These are phyloP conservation scores for Ypsolopha sequella DNA, from an alignment of 2,888 invertebrate genomes.

Conservation along the genomic window DNA sequence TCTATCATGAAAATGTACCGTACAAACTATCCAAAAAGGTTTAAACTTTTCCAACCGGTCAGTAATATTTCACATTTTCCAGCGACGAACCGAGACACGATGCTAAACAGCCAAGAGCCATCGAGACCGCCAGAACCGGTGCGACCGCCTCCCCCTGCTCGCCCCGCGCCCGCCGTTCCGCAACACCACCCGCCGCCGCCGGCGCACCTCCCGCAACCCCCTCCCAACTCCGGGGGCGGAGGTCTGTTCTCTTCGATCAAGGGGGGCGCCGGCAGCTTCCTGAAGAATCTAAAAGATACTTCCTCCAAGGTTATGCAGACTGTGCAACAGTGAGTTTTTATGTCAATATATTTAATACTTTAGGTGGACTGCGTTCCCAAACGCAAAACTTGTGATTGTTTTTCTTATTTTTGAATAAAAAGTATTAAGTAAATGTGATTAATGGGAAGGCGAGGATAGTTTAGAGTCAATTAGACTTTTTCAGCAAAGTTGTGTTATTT, in stretches of 20 bases:
- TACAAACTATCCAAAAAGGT: no score
- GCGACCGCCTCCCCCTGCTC: conserved; percentile 40
- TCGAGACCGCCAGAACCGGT: conserved; percentile 45
- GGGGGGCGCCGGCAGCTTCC: conserved; percentile 92
- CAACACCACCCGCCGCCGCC: conserved; percentile 31
- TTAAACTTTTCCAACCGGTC: not conserved
- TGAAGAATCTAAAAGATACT: conserved; percentile 95
- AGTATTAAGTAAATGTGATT: no score
- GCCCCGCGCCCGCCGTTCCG: conserved; percentile 22
- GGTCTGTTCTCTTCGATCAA: conserved; percentile 88
- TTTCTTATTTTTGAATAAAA: not conserved
- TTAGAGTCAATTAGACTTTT: no score
- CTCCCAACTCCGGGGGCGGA: conserved; percentile 25
- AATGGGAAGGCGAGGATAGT: no score
- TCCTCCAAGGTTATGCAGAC: conserved; percentile 97
- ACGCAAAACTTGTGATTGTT: not conserved
- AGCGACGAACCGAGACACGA: conserved; percentile 36
- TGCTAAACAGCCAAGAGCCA: conserved; percentile 32
- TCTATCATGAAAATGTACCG: no score
- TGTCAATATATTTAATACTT: not conserved
- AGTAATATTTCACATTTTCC: conserved; percentile 20
- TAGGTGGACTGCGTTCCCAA: no score
- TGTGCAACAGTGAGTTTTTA: conserved; percentile 82
- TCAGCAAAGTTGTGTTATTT: no score
- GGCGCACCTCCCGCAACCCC: conserved; percentile 29